Base-by-base conservation (phyloP, 2,113 vertebrate species). In the Cnemophilus loriae region DNA sequence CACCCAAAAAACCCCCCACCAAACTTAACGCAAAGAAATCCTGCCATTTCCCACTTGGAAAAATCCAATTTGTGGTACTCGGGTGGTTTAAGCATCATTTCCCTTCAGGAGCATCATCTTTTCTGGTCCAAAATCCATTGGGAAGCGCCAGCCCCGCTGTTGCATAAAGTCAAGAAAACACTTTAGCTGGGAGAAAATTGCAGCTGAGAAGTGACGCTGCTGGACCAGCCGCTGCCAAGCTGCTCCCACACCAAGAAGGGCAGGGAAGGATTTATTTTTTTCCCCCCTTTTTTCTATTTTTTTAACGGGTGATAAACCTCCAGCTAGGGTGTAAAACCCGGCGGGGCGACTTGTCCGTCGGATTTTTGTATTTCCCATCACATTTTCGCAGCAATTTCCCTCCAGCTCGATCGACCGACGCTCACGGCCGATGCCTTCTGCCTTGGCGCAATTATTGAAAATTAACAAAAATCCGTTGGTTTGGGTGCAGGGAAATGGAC, bases 231-330 rank as follows among this genome's bases (percentile, higher is more conserved):
- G 77, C 20, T 30, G 47, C 16, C 16, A 68, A 75, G 67, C 44
- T 53, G 84, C 65, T 92, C 44, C 64, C 69, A 33, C 10, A 14
- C n/a, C 42, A 63, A 68, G 24, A 26, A 88, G 13, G 32, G 46
- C 22, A 19, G 35, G 32, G 46, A 33, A 60, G 21, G 46, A 82
- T 59, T 71, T 15, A 4, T 52, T 13, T 61, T 77, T 49, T 35
- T 7, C 8, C 42, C 42, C 42, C 16, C 8, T 41, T 83, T 94
- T 65, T 28, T 7, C 14, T 18, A 0, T 9, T 33, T 60, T 88
- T 87, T 68, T 11, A 37, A 95, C 55, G 89, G 84, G 73, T 89
- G 81, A 97, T 97, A 96, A 97, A 97, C 84, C 65, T 89, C 81
- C 60, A 49, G 59, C 93, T 88, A 83, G 81, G 95, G 89, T 75